A percentile compares a stretch with the other conserved stretches of the same genome.
phyloP scores from a whole-genome alignment of 1,140 invertebrate genomes.

The Cydia strobilella region DNA sequence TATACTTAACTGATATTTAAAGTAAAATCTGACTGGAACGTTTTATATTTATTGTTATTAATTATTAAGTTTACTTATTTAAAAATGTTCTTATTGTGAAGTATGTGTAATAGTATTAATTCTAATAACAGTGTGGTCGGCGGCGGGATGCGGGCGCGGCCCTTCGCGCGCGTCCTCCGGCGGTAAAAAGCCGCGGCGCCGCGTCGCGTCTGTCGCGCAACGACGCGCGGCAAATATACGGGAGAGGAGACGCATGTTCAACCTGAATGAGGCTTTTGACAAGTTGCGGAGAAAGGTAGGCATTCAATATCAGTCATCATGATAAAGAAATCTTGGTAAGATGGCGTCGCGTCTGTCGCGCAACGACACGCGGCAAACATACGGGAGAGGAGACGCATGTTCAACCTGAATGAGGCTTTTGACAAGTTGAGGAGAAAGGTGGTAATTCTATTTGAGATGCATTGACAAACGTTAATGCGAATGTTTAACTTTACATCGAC shows the following conservation, averaged over 20 bases:
- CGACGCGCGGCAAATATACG: constrained; percentile 96
- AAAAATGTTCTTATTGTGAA: too few relatives aligned
- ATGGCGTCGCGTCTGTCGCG: constrained; percentile 92
- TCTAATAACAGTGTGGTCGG: constrained; percentile 66
- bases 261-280: constrained; percentile 98
- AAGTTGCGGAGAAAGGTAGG: constrained; percentile 89
- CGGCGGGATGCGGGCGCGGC: constrained; percentile 65
- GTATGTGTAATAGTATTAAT: background rate
- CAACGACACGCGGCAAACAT: constrained; percentile 97
- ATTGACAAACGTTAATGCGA: too few relatives aligned
- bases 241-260: constrained; percentile 97
- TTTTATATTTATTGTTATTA: too few relatives aligned
- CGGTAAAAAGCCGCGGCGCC: constrained; percentile 89
- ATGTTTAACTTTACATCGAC: too few relatives aligned
- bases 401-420: constrained; percentile 98
- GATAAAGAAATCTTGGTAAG: background rate
- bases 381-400: constrained; percentile 96
- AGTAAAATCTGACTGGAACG: too few relatives aligned
- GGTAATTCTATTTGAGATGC: too few relatives aligned
- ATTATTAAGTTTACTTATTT: too few relatives aligned
- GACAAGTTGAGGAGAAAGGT: constrained; percentile 94
- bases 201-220: constrained; percentile 94
- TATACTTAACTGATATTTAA: too few relatives aligned
- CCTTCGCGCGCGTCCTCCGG: constrained; percentile 57
- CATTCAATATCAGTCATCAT: too few relatives aligned